Conservation (phyloP, 2,888 invertebrate species). For the Aricia artaxerxes region DNA sequence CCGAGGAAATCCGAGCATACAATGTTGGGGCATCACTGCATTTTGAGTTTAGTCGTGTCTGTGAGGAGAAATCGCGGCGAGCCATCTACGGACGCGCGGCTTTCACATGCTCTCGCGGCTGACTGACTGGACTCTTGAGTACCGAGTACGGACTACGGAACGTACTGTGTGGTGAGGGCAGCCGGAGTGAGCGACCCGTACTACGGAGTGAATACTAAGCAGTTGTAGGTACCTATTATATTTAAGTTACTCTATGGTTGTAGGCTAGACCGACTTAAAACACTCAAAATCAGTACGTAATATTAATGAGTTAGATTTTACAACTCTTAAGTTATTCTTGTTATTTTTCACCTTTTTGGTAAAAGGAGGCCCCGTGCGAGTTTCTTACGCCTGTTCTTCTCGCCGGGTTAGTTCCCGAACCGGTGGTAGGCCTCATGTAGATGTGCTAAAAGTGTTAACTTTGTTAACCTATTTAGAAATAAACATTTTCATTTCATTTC, state of each 20-base stretch:
- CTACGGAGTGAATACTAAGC: constrained; percentile 9
- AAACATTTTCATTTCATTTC: no score
- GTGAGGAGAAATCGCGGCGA: constrained; percentile 38
- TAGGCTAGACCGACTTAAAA: not conserved
- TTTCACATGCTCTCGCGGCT: constrained; percentile 38
- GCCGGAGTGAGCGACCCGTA: not conserved
- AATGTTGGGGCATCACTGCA: constrained; percentile 26
- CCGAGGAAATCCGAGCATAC: not conserved
- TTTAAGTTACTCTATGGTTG: no score
- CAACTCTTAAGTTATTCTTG: not conserved
- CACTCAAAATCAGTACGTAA: not conserved
- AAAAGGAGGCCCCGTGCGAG: no score
- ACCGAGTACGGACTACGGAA: not conserved
- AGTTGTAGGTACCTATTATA: no score
- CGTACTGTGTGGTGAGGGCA: not conserved
- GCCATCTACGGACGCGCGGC: constrained; percentile 36
- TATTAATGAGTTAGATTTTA: not conserved
- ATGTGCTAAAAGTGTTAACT: no score
- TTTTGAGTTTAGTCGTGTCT: constrained; percentile 31
- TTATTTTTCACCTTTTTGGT: no score
- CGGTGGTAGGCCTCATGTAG: no score
- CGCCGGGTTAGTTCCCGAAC: no score
- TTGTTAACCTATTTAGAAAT: no score
- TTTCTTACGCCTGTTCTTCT: no score
- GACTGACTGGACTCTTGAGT: constrained; percentile 36